phyloP scores from a whole-genome alignment of 2,113 vertebrate genomes.

The Prunella fulvescens region DNA sequence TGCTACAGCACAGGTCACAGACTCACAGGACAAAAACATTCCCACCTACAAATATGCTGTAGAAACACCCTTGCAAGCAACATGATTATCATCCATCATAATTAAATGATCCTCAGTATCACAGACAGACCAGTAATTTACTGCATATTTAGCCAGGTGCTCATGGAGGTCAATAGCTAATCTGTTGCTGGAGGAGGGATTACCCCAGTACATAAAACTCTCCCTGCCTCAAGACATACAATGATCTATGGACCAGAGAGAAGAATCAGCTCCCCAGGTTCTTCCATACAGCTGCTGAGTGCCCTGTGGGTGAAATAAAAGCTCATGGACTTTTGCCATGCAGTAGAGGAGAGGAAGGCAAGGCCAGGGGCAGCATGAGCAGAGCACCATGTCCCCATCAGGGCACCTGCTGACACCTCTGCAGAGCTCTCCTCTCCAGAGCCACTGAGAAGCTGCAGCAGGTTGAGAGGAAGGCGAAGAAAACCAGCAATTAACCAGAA shows the following conservation, averaged over 20 bases:
- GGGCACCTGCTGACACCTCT: background rate
- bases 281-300: background rate
- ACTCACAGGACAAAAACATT: background rate
- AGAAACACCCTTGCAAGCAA: background rate
- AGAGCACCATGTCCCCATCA: accelerated
- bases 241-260: background rate
- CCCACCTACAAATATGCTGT: background rate
- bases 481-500: background rate
- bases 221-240: background rate
- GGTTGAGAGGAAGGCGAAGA: background rate
- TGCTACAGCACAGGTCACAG: background rate
- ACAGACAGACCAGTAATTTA: background rate
- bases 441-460: background rate
- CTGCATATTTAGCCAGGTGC: background rate
- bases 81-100: background rate
- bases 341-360: background rate
- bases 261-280: background rate
- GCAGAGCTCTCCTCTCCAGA: background rate
- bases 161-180: background rate
- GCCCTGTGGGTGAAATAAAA: background rate
- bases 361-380: background rate
- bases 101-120: background rate
- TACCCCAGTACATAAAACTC: background rate
- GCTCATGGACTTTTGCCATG: background rate
- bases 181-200: background rate